These are phyloP conservation scores for Synanthedon myopaeformis DNA, from an alignment of 2,888 invertebrate genomes.

Conservation along the genomic window DNA sequence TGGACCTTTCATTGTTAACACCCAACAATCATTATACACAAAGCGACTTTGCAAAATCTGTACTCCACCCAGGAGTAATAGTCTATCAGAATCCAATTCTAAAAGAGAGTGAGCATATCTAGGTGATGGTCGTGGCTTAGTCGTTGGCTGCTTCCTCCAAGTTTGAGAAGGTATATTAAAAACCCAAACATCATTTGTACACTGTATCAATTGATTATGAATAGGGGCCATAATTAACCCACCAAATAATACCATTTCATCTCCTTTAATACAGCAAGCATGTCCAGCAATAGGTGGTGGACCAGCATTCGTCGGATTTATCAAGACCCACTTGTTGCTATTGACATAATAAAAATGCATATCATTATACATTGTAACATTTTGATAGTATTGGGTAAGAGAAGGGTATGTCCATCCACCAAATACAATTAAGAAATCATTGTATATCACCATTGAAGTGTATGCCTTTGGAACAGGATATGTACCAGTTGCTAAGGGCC, in stretches of 20 bases:
- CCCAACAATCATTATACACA: conserved; percentile 92
- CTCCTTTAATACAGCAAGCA: conserved; percentile 86
- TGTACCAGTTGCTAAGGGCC: conserved; percentile 83
- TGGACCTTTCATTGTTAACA: conserved; percentile 80
- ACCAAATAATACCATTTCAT: conserved; percentile 88
- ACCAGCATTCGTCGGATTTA: conserved; percentile 76
- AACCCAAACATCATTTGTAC: conserved; percentile 90
- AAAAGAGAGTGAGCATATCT: conserved; percentile 96
- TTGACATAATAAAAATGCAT: conserved; percentile 87
- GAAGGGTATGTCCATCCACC: conserved; percentile 97
- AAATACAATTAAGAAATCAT: conserved; percentile 86
- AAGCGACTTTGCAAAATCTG: conserved; percentile 82
- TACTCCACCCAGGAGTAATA: conserved; percentile 88
- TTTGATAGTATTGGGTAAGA: conserved; percentile 84
- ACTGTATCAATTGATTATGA: conserved; percentile 56
- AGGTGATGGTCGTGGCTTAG: conserved; percentile 78
- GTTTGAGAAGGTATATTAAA: conserved; percentile 80
- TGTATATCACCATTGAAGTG: conserved; percentile 90
- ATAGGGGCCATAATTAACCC: conserved; percentile 71
- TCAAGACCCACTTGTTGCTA: conserved; percentile 82
- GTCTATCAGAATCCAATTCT: conserved; percentile 79
- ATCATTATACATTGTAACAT: conserved; percentile 91
- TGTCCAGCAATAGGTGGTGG: conserved; percentile 92
- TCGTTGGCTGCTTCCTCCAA: conserved; percentile 83
- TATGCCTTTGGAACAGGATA: conserved; percentile 98